phyloP scores from a whole-genome alignment of 35 echinoderm and acorn worm genomes.

The Acanthaster planci region DNA sequence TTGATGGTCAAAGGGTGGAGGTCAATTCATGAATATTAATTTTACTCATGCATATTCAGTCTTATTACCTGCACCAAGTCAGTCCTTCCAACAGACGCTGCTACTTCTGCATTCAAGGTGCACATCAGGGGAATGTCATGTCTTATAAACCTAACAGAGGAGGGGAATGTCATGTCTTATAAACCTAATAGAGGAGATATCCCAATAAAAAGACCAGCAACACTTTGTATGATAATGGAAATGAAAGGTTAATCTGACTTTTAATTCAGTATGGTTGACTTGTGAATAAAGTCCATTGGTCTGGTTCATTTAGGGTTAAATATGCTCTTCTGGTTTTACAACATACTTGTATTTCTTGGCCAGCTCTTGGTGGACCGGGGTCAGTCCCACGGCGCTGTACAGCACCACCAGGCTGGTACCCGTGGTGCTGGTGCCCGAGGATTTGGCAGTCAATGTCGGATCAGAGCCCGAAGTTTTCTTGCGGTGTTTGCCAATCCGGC shows the following conservation, averaged over 20 bases:
- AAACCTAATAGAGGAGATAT: no score
- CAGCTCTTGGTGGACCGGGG: conserved; percentile 83
- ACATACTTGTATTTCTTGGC: conserved; percentile 46
- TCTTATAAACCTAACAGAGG: conserved; percentile 46
- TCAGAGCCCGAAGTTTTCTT: conserved; percentile 54
- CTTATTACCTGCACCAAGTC: conserved; percentile 81
- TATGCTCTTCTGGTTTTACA: neutral
- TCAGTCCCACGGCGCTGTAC: conserved; percentile 69
- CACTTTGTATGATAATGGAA: no score
- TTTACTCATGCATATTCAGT: no score
- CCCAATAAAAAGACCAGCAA: no score
- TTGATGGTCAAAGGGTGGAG: no score
- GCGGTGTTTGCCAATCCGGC: conserved; percentile 58
- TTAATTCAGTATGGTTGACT: no score
- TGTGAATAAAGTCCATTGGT: no score
- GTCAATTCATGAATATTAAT: no score
- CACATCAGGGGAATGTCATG: conserved; percentile 80
- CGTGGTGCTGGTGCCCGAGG: neutral
- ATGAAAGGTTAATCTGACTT: no score
- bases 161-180: no score
- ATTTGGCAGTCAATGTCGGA: neutral
- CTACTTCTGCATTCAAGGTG: conserved; percentile 76
- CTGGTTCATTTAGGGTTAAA: no score
- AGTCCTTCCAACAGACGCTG: conserved; percentile 75
- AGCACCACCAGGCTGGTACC: conserved; percentile 42